Conservation (phyloP, 2,888 invertebrate species). For the Hydriomena furcata region DNA sequence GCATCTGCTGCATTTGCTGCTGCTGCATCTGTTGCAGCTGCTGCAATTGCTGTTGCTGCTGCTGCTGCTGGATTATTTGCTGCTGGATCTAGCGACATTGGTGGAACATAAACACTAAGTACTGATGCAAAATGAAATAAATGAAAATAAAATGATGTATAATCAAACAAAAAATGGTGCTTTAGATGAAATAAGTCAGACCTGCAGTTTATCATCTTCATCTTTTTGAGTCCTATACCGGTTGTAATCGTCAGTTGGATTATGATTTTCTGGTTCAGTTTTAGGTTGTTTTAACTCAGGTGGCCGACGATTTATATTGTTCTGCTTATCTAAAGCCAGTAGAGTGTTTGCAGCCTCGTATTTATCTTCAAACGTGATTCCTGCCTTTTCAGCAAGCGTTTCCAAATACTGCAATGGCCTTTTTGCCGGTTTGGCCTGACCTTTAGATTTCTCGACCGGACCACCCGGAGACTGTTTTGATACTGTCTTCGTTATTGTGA, state of each 20-base stretch:
- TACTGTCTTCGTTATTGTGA: slow-evolving; percentile 73
- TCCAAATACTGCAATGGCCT: slow-evolving; percentile 86
- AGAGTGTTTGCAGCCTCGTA: slow-evolving; percentile 87
- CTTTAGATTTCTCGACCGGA: slow-evolving; percentile 62
- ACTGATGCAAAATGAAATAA: background rate
- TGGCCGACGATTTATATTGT: slow-evolving; percentile 72
- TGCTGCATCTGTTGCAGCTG: slow-evolving; percentile 60
- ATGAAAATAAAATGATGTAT: background rate
- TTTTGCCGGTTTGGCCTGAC: slow-evolving; percentile 57
- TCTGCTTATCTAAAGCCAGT: slow-evolving; percentile 86
- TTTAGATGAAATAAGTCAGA: slow-evolving; percentile 30
- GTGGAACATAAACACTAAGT: background rate
- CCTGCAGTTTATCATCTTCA: slow-evolving; percentile 77
- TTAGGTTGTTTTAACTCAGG: slow-evolving; percentile 69
- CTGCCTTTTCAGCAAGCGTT: slow-evolving; percentile 88
- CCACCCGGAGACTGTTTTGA: slow-evolving; percentile 64
- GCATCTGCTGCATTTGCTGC: slow-evolving; percentile 59
- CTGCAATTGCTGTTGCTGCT: slow-evolving; percentile 60
- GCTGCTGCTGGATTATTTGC: slow-evolving; percentile 73
- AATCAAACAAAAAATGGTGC: too few relatives aligned
- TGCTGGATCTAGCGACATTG: slow-evolving; percentile 61
- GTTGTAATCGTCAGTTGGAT: slow-evolving; percentile 62
- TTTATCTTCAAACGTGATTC: slow-evolving; percentile 89
- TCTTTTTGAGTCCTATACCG: slow-evolving; percentile 72
- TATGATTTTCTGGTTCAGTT: slow-evolving; percentile 63